These are phyloP conservation scores for Dendrophyllia cribrosa DNA, from an alignment of 64 coral and sea anemone genomes.

Conservation along the genomic window DNA sequence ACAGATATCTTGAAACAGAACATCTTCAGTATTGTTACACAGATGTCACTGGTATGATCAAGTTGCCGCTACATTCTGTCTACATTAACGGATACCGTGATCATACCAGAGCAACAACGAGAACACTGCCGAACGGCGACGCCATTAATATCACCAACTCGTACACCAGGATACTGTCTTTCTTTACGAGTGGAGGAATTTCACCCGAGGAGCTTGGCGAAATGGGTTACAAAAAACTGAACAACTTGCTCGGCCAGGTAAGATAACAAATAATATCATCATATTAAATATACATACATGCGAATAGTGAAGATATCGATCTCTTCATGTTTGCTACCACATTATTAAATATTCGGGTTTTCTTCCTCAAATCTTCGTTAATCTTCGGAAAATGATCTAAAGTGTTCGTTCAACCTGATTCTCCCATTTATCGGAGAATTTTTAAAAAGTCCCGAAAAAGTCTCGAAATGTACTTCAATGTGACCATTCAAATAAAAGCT, in stretches of 20 bases:
- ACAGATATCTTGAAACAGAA: conserved; percentile 23
- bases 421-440: no score
- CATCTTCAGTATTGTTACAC: conserved; percentile 25
- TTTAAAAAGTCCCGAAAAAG: no score
- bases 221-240: conserved; percentile 24
- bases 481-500: no score
- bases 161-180: conserved; percentile 10
- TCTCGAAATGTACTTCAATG: no score
- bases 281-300: no score
- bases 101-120: background rate
- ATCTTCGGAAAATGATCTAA: no score
- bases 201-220: background rate
- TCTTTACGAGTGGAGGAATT: conserved; percentile 7
- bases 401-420: no score
- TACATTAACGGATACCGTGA: background rate
- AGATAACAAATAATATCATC: background rate
- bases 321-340: no score
- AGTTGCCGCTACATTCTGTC: background rate
- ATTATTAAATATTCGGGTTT: no score
- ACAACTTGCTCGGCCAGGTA: conserved; percentile 3
- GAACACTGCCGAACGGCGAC: conserved; percentile 13
- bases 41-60: background rate
- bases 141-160: background rate
- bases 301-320: no score
- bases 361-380: no score